A percentile compares a stretch with the other conserved stretches of the same genome.
Evolutionary conservation across 2,113 vertebrate genomes (phyloP).

Genomic region (Lampris megalopsis): DNA sequence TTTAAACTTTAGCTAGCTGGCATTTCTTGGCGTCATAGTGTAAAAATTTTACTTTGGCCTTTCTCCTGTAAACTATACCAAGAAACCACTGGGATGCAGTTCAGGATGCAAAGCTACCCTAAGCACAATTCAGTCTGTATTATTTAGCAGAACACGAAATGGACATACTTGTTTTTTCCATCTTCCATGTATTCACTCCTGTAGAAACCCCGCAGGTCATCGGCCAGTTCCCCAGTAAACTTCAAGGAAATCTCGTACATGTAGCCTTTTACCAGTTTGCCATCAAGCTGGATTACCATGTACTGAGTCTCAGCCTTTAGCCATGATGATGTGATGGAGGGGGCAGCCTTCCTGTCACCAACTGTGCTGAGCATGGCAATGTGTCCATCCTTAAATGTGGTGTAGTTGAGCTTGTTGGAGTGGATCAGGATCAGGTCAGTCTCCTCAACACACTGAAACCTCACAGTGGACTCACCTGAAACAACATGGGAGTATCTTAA

Average conservation of each 20-base stretch:
- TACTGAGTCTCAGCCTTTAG: conserved; percentile 81
- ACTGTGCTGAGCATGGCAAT: conserved; percentile 28
- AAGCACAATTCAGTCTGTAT: background rate
- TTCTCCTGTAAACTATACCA: too few relatives aligned
- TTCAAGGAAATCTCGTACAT: conserved; percentile 77
- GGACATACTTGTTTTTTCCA: conserved; percentile 73
- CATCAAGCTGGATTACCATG: conserved; percentile 83
- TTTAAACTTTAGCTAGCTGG: too few relatives aligned
- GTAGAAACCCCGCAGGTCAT: conserved; percentile 92
- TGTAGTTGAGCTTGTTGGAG: conserved; percentile 90
- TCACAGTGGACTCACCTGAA: conserved; percentile 77
- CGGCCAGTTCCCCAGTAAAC: conserved; percentile 88
- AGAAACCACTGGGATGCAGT: background rate
- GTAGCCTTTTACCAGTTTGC: conserved; percentile 53
- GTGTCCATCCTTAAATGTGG: fast-evolving
- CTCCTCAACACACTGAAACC: conserved; percentile 77
- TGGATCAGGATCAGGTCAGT: conserved; percentile 91
- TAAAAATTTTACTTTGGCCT: too few relatives aligned
- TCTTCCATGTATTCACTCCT: conserved; percentile 87
- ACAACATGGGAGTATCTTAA: background rate
- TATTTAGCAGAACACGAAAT: background rate
- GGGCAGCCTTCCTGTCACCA: fast-evolving
- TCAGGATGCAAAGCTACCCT: background rate
- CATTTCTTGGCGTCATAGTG: too few relatives aligned
- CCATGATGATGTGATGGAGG: conserved; percentile 54